Percentiles rank a stretch among this genome's conserved stretches.
Conservation (phyloP, 2,888 invertebrate species). For the Bhutanitis thaidina region DNA sequence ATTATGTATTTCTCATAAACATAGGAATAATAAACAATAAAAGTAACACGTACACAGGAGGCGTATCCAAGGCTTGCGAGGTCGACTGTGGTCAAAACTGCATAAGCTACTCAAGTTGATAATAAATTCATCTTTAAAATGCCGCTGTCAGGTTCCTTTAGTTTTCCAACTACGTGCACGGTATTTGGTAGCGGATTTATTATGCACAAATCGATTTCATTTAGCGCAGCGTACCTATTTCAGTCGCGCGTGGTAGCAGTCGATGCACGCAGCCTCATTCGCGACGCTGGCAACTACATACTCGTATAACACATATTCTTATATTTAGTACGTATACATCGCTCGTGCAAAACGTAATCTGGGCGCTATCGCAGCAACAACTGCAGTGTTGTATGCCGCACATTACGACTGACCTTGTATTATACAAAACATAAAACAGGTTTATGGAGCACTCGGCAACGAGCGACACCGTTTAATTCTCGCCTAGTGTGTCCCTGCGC, state of each 20-base stretch:
- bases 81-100: slow-evolving; percentile 9
- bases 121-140: slow-evolving; percentile 2
- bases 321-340: slow-evolving; percentile 6
- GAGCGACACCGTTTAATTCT: slow-evolving; percentile 41
- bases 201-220: slow-evolving; percentile 47
- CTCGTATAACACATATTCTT: slow-evolving; percentile 22
- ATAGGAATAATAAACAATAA: slow-evolving; percentile 11
- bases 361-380: slow-evolving; percentile 9
- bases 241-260: slow-evolving; percentile 38
- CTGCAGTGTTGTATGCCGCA: slow-evolving; percentile 22
- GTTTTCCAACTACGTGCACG: slow-evolving; percentile 9
- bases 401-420: slow-evolving; percentile 29
- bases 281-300: slow-evolving; percentile 25
- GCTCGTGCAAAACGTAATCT: slow-evolving; percentile 9
- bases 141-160: slow-evolving; percentile 8
- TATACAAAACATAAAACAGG: slow-evolving; percentile 33
- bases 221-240: slow-evolving; percentile 43
- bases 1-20: background rate
- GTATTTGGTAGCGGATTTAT: slow-evolving; percentile 22
- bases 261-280: slow-evolving; percentile 25
- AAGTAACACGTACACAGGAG: slow-evolving; percentile 13
- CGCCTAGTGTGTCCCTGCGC: slow-evolving; percentile 37
- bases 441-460: slow-evolving; percentile 37
- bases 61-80: too few species aligned
- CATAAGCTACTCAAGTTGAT: slow-evolving; percentile 2